Evolutionary conservation across 2,888 invertebrate genomes (phyloP).

Genomic region (Elegia similella): DNA sequence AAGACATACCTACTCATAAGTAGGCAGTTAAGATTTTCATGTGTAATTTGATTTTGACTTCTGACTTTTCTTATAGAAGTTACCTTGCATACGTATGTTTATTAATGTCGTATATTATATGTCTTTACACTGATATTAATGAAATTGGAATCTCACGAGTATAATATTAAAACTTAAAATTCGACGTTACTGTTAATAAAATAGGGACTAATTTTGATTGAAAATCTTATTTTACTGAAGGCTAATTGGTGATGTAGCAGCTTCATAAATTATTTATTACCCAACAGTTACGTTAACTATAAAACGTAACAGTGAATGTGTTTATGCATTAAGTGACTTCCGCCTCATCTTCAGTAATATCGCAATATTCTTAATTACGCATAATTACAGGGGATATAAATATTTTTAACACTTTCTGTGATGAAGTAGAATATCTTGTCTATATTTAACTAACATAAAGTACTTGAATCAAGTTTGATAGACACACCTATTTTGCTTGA

Average conservation of each 20-base stretch:
- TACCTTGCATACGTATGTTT: neutral
- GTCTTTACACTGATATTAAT: neutral
- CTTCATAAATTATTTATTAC: constrained; percentile 30
- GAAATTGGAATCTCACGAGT: neutral
- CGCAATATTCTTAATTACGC: neutral
- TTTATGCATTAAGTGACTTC: constrained; percentile 5
- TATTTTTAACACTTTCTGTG: neutral
- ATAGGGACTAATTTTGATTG: neutral
- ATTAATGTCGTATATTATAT: neutral
- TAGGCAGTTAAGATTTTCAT: too few species aligned
- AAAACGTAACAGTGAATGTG: constrained; percentile 25
- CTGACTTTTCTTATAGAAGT: neutral
- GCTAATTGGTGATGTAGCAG: constrained; percentile 17
- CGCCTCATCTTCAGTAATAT: neutral
- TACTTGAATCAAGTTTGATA: too few species aligned
- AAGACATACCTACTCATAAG: too few species aligned
- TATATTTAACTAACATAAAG: too few species aligned
- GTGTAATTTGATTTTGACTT: neutral
- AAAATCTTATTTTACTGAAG: constrained; percentile 15
- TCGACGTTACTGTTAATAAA: neutral
- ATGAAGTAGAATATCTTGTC: neutral
- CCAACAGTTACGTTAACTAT: constrained; percentile 28
- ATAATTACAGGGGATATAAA: neutral
- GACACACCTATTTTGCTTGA: too few species aligned
- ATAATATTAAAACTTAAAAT: neutral